Evolutionary conservation across 2,113 vertebrate genomes (phyloP).

Genomic region (Crotalus horridus): DNA sequence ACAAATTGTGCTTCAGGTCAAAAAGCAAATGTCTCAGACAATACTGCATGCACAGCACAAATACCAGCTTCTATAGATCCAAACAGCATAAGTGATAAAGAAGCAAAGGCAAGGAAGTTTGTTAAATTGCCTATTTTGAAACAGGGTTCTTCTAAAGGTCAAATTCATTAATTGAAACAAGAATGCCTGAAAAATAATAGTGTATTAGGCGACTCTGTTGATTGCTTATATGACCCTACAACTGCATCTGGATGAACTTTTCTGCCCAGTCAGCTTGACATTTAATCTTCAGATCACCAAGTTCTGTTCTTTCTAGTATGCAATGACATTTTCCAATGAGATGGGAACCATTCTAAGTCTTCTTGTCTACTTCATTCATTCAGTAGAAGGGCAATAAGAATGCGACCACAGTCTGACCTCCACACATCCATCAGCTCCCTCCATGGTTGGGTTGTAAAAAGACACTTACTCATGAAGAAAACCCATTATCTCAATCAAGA

Average conservation of each 20-base stretch:
- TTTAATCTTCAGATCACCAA: background rate
- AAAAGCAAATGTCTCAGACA: conserved; percentile 44
- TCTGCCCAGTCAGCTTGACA: background rate
- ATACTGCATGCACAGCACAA: background rate
- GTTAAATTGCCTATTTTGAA: conserved; percentile 18
- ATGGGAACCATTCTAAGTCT: background rate
- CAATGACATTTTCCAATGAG: background rate
- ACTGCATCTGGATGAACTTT: conserved; percentile 3
- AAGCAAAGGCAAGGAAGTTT: conserved; percentile 5
- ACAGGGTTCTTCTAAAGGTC: background rate
- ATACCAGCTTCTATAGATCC: background rate
- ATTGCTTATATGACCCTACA: background rate
- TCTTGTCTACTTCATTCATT: background rate
- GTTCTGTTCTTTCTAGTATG: background rate
- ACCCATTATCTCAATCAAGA: background rate
- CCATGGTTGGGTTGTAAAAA: background rate
- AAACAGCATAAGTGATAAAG: conserved; percentile 4
- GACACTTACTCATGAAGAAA: background rate
- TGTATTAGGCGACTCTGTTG: background rate
- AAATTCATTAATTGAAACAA: background rate
- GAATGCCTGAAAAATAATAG: conserved; percentile 12
- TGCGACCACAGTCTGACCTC: background rate
- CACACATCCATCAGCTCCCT: background rate
- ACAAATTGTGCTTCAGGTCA: conserved; percentile 45
- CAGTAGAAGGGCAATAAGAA: background rate